Conservation (phyloP, 2,797 vertebrate genomes). For the Staurois parvus region DNA sequence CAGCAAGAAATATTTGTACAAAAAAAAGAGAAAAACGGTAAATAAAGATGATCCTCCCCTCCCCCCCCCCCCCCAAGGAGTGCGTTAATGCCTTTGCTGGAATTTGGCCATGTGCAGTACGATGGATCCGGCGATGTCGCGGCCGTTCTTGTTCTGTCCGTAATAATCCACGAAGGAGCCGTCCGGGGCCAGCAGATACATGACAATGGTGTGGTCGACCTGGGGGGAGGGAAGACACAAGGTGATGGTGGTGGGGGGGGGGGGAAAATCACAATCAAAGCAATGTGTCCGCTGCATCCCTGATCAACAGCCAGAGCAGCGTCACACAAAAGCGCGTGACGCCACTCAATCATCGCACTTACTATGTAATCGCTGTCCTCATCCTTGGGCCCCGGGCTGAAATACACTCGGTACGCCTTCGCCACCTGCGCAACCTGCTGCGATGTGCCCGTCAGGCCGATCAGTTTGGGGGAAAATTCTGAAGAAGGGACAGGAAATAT, state of each 20-base stretch:
- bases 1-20: no score
- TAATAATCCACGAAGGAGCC: conserved; percentile 92
- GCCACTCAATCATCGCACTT: conserved; percentile 73
- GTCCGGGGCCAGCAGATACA: conserved; percentile 94
- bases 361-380: conserved; percentile 98
- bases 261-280: no score
- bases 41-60: no score
- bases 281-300: no score
- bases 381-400: conserved; percentile 93
- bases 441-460: conserved; percentile 88
- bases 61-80: no score
- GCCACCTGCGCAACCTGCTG: conserved; percentile 86
- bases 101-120: conserved; percentile 87
- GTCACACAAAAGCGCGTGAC: no score
- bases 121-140: conserved; percentile 84
- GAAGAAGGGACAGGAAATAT: not conserved
- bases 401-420: conserved; percentile 91
- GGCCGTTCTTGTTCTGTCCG: conserved; percentile 89
- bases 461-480: conserved; percentile 96
- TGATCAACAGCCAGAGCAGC: no score
- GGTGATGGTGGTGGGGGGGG: not conserved
- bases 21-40: no score
- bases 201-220: conserved; percentile 99
- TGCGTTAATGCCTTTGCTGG: conserved; percentile 67
- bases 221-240: conserved; percentile 65